Evolutionary conservation across 2,888 invertebrate species (phyloP).

Genomic region (Agrochola lota): DNA sequence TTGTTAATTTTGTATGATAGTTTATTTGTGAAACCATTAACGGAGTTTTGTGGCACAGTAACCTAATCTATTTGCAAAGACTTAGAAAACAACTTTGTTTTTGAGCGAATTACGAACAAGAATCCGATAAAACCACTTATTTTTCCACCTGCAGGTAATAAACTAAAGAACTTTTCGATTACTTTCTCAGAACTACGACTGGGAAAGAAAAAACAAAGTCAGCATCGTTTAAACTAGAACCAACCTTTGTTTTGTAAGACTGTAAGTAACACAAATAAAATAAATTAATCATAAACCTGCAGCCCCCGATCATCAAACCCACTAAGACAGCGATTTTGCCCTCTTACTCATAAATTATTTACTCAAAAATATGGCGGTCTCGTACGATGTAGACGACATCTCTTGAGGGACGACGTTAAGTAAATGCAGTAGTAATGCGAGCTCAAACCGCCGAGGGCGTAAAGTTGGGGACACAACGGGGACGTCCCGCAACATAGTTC

Average conservation of each 20-base stretch:
- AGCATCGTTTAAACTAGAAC: not conserved
- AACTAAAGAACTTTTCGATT: slow-evolving; percentile 21
- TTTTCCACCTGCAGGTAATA: slow-evolving; percentile 10
- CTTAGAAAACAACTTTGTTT: slow-evolving; percentile 3
- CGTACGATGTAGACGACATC: slow-evolving; percentile 43
- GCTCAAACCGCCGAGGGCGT: slow-evolving; percentile 47
- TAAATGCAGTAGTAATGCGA: slow-evolving; percentile 62
- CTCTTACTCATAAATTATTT: slow-evolving; percentile 49
- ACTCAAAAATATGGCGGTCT: slow-evolving; percentile 48
- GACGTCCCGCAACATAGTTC: slow-evolving; percentile 42
- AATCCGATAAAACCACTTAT: slow-evolving; percentile 5
- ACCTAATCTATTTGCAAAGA: not conserved
- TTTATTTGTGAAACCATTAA: not conserved
- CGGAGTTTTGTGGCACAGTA: not conserved
- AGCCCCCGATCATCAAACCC: slow-evolving; percentile 3
- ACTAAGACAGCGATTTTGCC: slow-evolving; percentile 4
- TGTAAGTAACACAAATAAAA: slow-evolving; percentile 2
- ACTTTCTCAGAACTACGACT: not conserved
- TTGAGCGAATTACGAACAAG: not conserved
- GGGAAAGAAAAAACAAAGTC: not conserved
- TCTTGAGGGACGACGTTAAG: slow-evolving; percentile 53
- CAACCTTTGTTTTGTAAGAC: not conserved
- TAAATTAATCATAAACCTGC: not conserved
- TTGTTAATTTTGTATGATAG: not conserved
- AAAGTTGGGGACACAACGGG: slow-evolving; percentile 57